phyloP scores from a whole-genome alignment of 2,888 invertebrate genomes.

The Eulithis prunata region DNA sequence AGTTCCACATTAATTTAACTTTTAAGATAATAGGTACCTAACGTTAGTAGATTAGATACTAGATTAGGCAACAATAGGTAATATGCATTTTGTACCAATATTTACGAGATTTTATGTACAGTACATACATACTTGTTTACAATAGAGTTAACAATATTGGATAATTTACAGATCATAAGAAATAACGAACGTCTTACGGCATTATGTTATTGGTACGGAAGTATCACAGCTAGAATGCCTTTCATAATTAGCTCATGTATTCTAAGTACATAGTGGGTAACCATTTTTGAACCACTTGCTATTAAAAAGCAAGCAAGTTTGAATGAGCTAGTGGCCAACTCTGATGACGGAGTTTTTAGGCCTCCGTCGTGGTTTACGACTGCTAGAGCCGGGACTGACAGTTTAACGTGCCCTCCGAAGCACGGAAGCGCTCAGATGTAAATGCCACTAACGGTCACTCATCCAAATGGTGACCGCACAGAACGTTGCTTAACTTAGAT shows the following conservation, averaged over 20 bases:
- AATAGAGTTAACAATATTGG: conserved; percentile 48
- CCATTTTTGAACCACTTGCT: conserved; percentile 21
- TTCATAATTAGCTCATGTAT: conserved; percentile 33
- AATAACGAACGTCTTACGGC: conserved; percentile 45
- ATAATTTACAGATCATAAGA: conserved; percentile 42
- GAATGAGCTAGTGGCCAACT: too few species aligned
- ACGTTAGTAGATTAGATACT: conserved; percentile 18
- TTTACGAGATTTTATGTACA: conserved; percentile 57
- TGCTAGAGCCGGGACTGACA: too few species aligned
- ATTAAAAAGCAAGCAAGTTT: too few species aligned
- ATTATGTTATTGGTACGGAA: conserved; percentile 56
- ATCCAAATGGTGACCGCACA: too few species aligned
- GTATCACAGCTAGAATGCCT: conserved; percentile 61
- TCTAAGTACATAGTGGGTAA: conserved; percentile 17
- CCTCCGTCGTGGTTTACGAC: too few species aligned
- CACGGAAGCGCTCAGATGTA: too few species aligned
- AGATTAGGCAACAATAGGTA: conserved; percentile 21
- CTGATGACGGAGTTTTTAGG: too few species aligned
- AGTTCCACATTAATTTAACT: conserved; percentile 51
- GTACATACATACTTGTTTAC: conserved; percentile 62
- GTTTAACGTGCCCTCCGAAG: too few species aligned
- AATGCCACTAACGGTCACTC: too few species aligned
- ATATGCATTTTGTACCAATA: conserved; percentile 48
- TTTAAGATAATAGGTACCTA: conserved; percentile 20
- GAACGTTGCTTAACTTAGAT: too few species aligned